Evolutionary conservation across 2,113 vertebrate genomes (phyloP).

Genomic region (Chloropsis cyanopogon): DNA sequence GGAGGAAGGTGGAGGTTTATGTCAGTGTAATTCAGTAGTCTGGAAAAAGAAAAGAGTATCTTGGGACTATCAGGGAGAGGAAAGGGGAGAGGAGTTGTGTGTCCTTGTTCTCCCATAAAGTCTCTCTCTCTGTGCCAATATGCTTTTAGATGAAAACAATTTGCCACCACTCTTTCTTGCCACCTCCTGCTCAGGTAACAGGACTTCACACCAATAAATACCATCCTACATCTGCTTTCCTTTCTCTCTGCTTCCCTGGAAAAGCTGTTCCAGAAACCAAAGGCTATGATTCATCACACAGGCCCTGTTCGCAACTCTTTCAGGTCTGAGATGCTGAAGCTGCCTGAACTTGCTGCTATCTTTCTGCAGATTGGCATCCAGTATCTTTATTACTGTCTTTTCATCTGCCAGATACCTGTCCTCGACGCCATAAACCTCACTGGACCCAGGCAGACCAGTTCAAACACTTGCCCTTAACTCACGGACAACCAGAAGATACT

Average conservation of each 20-base stretch:
- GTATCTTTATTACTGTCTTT: background rate
- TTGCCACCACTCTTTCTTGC: background rate
- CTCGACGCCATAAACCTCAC: background rate
- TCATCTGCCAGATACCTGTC: background rate
- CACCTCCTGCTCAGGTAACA: background rate
- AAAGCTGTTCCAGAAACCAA: background rate
- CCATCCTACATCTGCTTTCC: background rate
- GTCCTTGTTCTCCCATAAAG: background rate
- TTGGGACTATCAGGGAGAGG: background rate
- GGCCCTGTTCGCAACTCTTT: background rate
- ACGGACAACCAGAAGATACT: background rate
- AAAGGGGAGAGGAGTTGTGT: background rate
- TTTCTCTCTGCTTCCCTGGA: background rate
- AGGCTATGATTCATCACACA: background rate
- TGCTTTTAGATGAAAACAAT: background rate
- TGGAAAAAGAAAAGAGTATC: background rate
- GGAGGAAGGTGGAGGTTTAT: background rate
- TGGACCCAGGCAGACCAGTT: background rate
- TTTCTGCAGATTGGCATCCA: background rate
- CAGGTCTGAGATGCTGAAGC: rapidly evolving
- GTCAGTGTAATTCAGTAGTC: background rate
- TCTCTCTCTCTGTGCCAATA: background rate
- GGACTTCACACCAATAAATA: background rate
- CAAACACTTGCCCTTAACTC: background rate
- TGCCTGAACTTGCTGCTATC: background rate